These are phyloP conservation scores for Ophiodon elongatus DNA, from an alignment of 2,113 vertebrate genomes.

Conservation along the genomic window DNA sequence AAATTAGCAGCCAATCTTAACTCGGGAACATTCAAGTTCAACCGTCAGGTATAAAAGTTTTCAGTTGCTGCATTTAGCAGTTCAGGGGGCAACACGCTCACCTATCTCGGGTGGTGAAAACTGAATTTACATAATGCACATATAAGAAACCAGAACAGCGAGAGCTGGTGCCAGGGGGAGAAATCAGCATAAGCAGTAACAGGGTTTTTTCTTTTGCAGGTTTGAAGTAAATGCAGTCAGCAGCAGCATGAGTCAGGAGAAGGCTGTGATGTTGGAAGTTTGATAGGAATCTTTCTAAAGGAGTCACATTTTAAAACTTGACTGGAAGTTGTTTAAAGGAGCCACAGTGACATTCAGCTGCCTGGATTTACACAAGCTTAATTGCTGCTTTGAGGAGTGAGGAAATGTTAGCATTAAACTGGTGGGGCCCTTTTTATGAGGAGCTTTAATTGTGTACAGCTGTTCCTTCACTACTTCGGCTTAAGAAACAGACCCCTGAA, in stretches of 20 bases:
- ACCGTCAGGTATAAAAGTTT: not conserved
- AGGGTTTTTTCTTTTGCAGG: not conserved
- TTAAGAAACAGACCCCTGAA: constrained; percentile 7
- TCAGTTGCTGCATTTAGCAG: not conserved
- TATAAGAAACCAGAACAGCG: constrained; percentile 1
- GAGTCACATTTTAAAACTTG: not conserved
- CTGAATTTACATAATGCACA: constrained; percentile 5
- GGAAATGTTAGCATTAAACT: not conserved
- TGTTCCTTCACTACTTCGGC: constrained; percentile 8
- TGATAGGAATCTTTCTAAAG: not conserved
- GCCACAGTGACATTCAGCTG: not conserved
- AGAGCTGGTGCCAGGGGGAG: not conserved
- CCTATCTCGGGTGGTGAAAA: not conserved
- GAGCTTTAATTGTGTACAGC: constrained; percentile 27
- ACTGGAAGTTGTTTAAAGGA: constrained; percentile 11
- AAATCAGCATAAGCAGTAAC: not conserved
- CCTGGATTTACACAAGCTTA: constrained; percentile 30
- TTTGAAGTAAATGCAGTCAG: not conserved
- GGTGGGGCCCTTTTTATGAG: not conserved
- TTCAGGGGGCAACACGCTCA: not conserved
- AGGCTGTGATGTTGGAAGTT: constrained; percentile 8
- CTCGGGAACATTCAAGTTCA: constrained; percentile 26
- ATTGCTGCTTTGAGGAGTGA: constrained; percentile 7
- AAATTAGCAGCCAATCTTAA: constrained; percentile 51
- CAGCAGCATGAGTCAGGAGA: not conserved